Base-by-base conservation (phyloP, 2,113 vertebrate genomes). In the Phylloscopus trochiloides region DNA sequence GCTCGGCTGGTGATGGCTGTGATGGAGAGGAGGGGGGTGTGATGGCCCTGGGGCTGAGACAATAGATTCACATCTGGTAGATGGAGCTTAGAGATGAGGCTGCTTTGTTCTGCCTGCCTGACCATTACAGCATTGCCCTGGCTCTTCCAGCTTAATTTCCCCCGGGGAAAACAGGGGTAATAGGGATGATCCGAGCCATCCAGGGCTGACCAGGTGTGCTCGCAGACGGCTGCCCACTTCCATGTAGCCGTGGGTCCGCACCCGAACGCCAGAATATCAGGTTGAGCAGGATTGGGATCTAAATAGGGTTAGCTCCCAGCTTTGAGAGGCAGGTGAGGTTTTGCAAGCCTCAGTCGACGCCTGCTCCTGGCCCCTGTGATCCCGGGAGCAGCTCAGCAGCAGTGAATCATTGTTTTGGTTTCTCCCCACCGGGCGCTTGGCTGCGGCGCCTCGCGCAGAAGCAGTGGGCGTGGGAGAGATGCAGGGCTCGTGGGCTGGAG, bases 331-430 rank as follows among this genome's bases (percentile, higher is more conserved):
- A 84, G 83, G 82, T 81, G 72, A 92, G 71, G 66, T 86, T 94
- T 91, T 91, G 77, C 57, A 94, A 96, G 54, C 14, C 58, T 76
- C 38, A 0, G 5, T 43, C 25, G 2, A 66, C 0, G 5, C 78
- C 90, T 57, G 73, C 76, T 89, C 86, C 32, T 9, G 3, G 90
- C 22, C 75, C 65, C 82, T 54, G 80, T 3, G 29, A 68, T 92
- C 71, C 51, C 3, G 0, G 72, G 91, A 91, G 92, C 72, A 84
- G 68, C 58, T 88, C 20, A 94, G 50, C 25, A 63, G 73, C 80
- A 47, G 47, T 97, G 95, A 96, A 95, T 96, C 93, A 92, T 90
- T 96, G 95, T 91, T 94, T 95, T 94, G 81, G 86, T 88, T 94
- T 96, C 89, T 92, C 57, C 71, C 29, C 34, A 87, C 62, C 54